These are phyloP conservation scores for Sisor rabdophorus DNA, from an alignment of 2,113 vertebrate species.

Conservation along the genomic window DNA sequence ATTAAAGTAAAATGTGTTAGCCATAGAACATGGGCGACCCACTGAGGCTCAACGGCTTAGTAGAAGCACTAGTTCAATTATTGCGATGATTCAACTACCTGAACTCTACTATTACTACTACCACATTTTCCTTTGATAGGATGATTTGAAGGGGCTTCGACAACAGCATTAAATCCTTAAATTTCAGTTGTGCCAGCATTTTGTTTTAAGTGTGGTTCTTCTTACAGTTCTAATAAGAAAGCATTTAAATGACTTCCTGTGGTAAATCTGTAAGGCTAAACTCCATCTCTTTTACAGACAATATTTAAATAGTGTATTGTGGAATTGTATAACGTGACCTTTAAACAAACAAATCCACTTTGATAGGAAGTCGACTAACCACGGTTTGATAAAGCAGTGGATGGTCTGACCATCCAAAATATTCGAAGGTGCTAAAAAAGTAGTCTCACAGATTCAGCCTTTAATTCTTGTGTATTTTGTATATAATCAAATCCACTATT, in stretches of 20 bases:
- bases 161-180: background rate
- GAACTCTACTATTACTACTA: background rate
- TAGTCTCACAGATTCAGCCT: conserved; percentile 51
- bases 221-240: conserved; percentile 9
- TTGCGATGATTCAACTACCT: conserved; percentile 23
- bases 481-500: conserved; percentile 29
- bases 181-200: background rate
- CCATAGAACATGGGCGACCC: conserved; percentile 1
- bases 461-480: conserved; percentile 39
- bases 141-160: background rate
- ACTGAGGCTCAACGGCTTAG: background rate
- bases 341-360: conserved; percentile 12
- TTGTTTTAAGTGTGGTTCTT: background rate
- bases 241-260: conserved; percentile 10
- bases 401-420: conserved; percentile 21
- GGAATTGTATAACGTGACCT: conserved; percentile 6
- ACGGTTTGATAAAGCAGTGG: background rate
- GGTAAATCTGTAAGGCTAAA: background rate
- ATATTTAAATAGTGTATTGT: background rate
- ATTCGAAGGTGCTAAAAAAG: conserved; percentile 62
- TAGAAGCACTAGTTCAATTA: conserved; percentile 9
- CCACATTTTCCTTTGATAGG: background rate
- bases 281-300: background rate
- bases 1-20: conserved; percentile 5
- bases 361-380: background rate